These are phyloP conservation scores for Hippocampus zosterae DNA, from an alignment of 2,113 vertebrate species.

Conservation along the genomic window DNA sequence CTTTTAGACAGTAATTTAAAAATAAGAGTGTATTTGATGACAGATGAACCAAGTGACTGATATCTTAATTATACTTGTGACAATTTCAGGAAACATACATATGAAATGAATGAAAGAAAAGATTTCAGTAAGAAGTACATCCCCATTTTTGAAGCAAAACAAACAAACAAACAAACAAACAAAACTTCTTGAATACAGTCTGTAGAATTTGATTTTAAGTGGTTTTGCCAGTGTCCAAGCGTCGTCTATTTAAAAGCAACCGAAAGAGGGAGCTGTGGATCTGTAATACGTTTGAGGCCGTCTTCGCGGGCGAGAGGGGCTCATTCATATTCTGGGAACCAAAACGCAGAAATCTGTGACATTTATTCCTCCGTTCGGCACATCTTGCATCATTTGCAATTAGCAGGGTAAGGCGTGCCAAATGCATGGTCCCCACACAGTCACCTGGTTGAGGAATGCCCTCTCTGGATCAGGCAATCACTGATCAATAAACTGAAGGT, in stretches of 20 bases:
- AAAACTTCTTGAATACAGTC: no score
- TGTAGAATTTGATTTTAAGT: no score
- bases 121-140: no score
- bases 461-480: slow-evolving; percentile 29
- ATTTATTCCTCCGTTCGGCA: slow-evolving; percentile 54
- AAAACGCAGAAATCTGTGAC: slow-evolving; percentile 47
- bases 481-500: slow-evolving; percentile 30
- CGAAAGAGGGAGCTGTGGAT: slow-evolving; percentile 58
- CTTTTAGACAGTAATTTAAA: no score
- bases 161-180: no score
- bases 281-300: slow-evolving; percentile 8
- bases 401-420: slow-evolving; percentile 46
- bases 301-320: slow-evolving; percentile 2
- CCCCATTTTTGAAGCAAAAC: no score
- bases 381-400: slow-evolving; percentile 60
- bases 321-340: slow-evolving; percentile 38
- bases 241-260: slow-evolving; percentile 1
- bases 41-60: no score
- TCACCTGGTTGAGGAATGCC: slow-evolving; percentile 39
- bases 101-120: no score
- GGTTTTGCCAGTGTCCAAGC: not conserved
- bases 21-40: no score
- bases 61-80: no score
- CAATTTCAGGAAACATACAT: no score
- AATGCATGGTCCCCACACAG: slow-evolving; percentile 44